A percentile compares a stretch with the other conserved stretches of the same genome.
phyloP scores from a whole-genome alignment of 2,113 vertebrate species.

The Calyptommatus sinebrachiatus region DNA sequence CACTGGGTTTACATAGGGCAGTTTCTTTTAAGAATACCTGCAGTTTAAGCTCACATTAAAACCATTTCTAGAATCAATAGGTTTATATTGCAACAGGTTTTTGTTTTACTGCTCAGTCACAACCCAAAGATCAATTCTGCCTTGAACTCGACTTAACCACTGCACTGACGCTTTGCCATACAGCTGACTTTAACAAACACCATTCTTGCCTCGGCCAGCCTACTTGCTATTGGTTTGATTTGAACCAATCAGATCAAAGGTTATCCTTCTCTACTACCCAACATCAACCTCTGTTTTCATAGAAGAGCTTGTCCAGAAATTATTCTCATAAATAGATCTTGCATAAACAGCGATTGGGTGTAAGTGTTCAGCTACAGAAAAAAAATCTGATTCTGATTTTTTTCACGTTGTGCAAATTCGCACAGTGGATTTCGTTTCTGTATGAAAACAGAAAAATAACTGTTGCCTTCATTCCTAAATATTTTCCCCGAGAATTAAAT shows the following conservation, averaged over 20 bases:
- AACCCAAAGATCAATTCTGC: neutral
- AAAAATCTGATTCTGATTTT: fast-evolving
- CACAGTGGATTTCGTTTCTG: neutral
- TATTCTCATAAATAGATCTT: neutral
- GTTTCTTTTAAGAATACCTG: neutral
- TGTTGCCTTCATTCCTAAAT: neutral
- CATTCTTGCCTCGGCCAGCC: neutral
- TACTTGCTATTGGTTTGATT: neutral
- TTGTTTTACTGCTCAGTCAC: neutral
- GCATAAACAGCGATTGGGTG: neutral
- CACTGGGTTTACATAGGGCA: too few relatives aligned
- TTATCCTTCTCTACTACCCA: fast-evolving
- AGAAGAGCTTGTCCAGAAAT: neutral
- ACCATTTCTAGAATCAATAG: neutral
- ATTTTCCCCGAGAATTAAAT: neutral
- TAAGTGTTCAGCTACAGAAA: neutral
- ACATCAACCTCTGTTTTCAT: neutral
- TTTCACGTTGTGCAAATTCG: conserved; percentile 17
- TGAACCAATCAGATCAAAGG: neutral
- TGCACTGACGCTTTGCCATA: fast-evolving
- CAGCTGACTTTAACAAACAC: neutral
- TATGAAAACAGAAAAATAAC: neutral
- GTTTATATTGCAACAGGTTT: conserved; percentile 25
- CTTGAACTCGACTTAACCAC: neutral
- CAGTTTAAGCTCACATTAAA: fast-evolving